Conservation (phyloP, 1,140 invertebrate genomes). For the Diplogasteroides magnus region DNA sequence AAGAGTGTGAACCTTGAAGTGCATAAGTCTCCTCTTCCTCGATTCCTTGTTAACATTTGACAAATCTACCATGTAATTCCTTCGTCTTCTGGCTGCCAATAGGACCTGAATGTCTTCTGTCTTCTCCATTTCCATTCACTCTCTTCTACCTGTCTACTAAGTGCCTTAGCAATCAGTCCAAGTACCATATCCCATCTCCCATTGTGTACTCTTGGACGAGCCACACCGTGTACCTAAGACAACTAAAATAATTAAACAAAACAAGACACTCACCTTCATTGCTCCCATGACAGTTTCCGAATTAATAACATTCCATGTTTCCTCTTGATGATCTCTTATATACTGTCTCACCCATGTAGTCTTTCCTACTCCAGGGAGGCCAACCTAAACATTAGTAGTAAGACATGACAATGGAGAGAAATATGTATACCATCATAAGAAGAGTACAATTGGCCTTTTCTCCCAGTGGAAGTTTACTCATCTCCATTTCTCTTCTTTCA, state of each 20-base stretch:
- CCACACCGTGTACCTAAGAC: slow-evolving; percentile 43
- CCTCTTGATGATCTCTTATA: slow-evolving; percentile 46
- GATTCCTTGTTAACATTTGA: slow-evolving; percentile 45
- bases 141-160: slow-evolving; percentile 22
- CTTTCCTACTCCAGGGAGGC: slow-evolving; percentile 39
- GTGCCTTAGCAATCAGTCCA: slow-evolving; percentile 46
- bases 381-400: slow-evolving; percentile 24
- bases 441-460: slow-evolving; percentile 48
- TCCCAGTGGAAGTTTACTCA: slow-evolving; percentile 19
- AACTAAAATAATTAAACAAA: not conserved
- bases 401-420: too few relatives aligned
- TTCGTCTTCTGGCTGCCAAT: slow-evolving; percentile 47
- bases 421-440: slow-evolving; percentile 39
- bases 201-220: slow-evolving; percentile 40
- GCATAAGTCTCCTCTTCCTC: slow-evolving; percentile 36
- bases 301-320: slow-evolving; percentile 47
- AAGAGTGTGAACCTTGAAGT: slow-evolving; percentile 29
- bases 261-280: slow-evolving; percentile 37
- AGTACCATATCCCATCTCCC: slow-evolving; percentile 54
- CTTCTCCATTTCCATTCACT: not conserved
- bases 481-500: slow-evolving; percentile 11
- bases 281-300: slow-evolving; percentile 40
- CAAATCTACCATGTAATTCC: slow-evolving; percentile 54
- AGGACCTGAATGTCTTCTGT: not conserved
- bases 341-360: slow-evolving; percentile 51